Base-by-base conservation (phyloP, 2,888 invertebrate genomes). In the Synanthedon tipuliformis region DNA sequence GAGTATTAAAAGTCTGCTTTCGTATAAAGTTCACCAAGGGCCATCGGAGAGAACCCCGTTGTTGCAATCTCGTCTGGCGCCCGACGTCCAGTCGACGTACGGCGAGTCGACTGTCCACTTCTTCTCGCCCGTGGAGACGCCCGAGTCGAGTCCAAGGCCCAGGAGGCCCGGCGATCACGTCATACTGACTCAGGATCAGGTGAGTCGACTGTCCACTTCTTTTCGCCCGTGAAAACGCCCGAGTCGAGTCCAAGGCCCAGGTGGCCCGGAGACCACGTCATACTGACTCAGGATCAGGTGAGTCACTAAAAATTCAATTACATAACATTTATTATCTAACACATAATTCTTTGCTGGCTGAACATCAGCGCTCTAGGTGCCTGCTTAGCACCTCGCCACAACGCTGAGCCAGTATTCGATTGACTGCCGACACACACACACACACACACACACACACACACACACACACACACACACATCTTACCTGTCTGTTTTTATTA, bases 91-190 rank as follows among this genome's bases (percentile, higher is more conserved):
- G 1, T 84, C 88, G 7, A 77, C 85, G 41, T 89, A 89, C 61
- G 90, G 90, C 0, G 92, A 92, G 71, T 92, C 92, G 61, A 88
- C 90, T 0, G 91, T 89, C 4, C 91, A 91, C 68, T 94, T 92
- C 88, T 93, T 93, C 78, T 93, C 93, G 0, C 93, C 93, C 0
- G 85, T 92, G 52, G 92, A 91, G 59, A 90, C 92, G 0, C 92
- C 92, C 0, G 89, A 90, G 65, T 88, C 75, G 53, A 83, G 82
- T 51, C 87, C 86, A 0, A 53, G 74, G 3, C 76, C 73, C 0
- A 57, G 70, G 45, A 54, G 62, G 8, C 66, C 66, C 0, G 72
- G 71, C 2, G 74, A 73, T 4, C 70, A 72, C 41, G 64, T 81
- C 40, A 78, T 83, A 59, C 56, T 86, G 16, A 86, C 86, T 0